Base-by-base conservation (phyloP, 2,113 vertebrate species). In the Chaenocephalus aceratus region DNA sequence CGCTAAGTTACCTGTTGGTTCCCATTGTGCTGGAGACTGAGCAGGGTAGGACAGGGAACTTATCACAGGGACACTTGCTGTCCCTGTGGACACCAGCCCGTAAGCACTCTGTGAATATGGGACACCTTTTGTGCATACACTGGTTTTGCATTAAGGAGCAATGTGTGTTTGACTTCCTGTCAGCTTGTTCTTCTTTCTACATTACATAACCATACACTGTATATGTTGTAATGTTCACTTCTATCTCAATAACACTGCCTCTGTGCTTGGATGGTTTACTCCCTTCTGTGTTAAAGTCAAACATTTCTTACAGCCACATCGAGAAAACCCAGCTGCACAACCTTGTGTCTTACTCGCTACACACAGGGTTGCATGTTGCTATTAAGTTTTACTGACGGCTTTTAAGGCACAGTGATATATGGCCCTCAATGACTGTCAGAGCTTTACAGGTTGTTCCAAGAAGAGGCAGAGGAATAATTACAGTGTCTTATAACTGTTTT, bases 1-100 rank as follows among this genome's bases (percentile, higher is more conserved):
- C 64, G 51, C 73, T 72, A 69, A 72, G 80, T 90, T 86, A 88
- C 82, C 75, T 90, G 87, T 80, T 85, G 83, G 80, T 87, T 84
- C 59, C 77, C 44, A 66, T 84, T 86, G 87, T 86, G 83, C 76
- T 65, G 59, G 72, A 49, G 71, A 41, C 71, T 18, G 49, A 71
- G 62, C 53, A 30, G 62, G 57, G 71, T 23, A 85, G 83, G 79
- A 72, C 58, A 56, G 56, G 52, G 64, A 81, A 85, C 58, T 70
- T 67, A 76, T 79, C 70, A 75, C 64, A 63, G 64, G 63, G 70
- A 66, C 71, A 75, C 36, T 41, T 41, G 68, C 69, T 18, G 77
- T 76, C 83, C 80, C 85, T 56, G 5, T 61, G 73, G 85, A 85
- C 77, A 71, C 61, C 52, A 62, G 52, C 51, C 80, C 72, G 66